These are phyloP conservation scores for Stichodactyla mertensii DNA, from an alignment of 64 coral and sea anemone species.

Conservation along the genomic window DNA sequence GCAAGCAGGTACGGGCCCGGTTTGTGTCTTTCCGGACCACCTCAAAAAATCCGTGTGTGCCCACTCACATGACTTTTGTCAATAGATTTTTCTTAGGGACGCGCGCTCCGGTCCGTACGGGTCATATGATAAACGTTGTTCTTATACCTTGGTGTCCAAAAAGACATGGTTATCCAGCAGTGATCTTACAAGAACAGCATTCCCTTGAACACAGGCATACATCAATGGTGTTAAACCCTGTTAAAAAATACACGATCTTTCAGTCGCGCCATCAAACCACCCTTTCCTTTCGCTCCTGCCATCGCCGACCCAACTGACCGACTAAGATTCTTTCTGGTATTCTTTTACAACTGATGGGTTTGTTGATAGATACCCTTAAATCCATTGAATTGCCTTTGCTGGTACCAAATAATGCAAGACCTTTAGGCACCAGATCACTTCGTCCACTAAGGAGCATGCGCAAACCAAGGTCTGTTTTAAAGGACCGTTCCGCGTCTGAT, in stretches of 20 bases:
- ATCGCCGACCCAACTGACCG: too few species aligned
- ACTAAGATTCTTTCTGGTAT: too few species aligned
- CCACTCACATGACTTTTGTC: too few species aligned
- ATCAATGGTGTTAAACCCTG: constrained; percentile 80
- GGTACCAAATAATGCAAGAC: constrained; percentile 45
- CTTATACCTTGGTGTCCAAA: constrained; percentile 63
- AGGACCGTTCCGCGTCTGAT: constrained; percentile 22
- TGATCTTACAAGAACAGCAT: constrained; percentile 49
- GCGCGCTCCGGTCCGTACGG: too few species aligned
- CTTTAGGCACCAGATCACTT: constrained; percentile 43
- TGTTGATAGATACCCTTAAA: constrained; percentile 29
- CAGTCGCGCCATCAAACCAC: not conserved
- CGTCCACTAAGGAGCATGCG: constrained; percentile 84
- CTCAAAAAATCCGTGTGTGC: too few species aligned
- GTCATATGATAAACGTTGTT: too few species aligned
- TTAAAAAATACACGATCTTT: not conserved
- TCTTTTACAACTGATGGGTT: too few species aligned
- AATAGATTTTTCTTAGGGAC: too few species aligned
- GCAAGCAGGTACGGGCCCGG: too few species aligned
- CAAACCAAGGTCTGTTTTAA: constrained; percentile 56
- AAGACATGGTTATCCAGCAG: constrained; percentile 58
- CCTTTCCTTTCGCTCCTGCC: not conserved
- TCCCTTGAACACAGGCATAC: constrained; percentile 70
- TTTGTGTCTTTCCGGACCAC: too few species aligned
- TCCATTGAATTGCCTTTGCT: constrained; percentile 69